phyloP scores from a whole-genome alignment of 2,797 vertebrate species.

The Rhabdophis nuchalis region DNA sequence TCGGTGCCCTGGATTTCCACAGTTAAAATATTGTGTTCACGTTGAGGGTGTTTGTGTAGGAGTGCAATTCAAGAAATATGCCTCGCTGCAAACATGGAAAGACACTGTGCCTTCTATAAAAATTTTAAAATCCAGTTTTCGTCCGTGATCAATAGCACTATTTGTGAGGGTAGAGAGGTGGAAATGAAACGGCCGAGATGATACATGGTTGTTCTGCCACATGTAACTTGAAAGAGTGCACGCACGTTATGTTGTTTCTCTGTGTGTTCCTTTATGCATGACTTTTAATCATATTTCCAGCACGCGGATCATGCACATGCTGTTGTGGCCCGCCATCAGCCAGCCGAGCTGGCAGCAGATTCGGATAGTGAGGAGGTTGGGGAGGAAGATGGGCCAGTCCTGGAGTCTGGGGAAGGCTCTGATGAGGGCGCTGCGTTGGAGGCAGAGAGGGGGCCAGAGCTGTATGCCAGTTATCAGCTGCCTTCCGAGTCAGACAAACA shows the following conservation, averaged over 20 bases:
- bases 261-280: background rate
- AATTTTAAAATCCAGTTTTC: background rate
- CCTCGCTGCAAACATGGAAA: background rate
- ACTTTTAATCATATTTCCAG: background rate
- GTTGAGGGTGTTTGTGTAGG: background rate
- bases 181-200: background rate
- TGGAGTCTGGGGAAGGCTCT: too few species aligned
- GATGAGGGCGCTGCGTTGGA: too few species aligned
- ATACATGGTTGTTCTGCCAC: background rate
- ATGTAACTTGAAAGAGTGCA: background rate
- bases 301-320: background rate
- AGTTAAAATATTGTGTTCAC: background rate
- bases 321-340: too few species aligned
- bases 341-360: too few species aligned
- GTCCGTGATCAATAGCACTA: background rate
- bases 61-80: background rate
- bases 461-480: too few species aligned
- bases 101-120: background rate
- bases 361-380: too few species aligned
- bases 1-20: background rate
- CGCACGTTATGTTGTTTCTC: background rate
- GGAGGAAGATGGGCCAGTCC: too few species aligned
- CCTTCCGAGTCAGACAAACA: too few species aligned
- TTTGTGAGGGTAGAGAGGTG: background rate
- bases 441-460: too few species aligned